Conservation (phyloP, 30 jellyfish, hydroid and myxozoan genomes). For the Cassiopea andromeda region DNA sequence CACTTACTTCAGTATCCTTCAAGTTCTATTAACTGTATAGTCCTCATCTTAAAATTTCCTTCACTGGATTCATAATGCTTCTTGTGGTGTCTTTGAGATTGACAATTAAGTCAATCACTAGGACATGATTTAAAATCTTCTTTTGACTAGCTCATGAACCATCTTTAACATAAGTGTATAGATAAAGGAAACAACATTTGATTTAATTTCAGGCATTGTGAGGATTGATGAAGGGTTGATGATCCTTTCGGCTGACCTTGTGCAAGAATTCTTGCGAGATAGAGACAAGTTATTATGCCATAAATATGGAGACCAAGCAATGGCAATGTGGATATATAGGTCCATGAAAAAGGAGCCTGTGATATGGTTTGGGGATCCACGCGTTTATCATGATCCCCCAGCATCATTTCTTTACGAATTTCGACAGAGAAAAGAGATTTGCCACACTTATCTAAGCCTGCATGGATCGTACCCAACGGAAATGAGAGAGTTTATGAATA, state of each 20-base stretch:
- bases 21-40: no score
- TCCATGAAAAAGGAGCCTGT: conserved; percentile 73
- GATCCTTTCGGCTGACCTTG: conserved; percentile 79
- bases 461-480: conserved; percentile 87
- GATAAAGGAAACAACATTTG: neutral
- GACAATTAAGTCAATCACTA: no score
- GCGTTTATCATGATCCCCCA: conserved; percentile 88
- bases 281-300: conserved; percentile 62
- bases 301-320: conserved; percentile 87
- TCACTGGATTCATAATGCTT: no score
- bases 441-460: conserved; percentile 82
- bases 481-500: conserved; percentile 54
- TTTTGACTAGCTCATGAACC: no score
- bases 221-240: conserved; percentile 87
- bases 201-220: conserved; percentile 60
- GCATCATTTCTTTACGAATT: conserved; percentile 66
- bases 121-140: no score
- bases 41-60: no score
- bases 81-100: no score
- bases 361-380: conserved; percentile 82
- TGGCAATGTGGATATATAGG: conserved; percentile 88
- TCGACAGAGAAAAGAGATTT: conserved; percentile 60
- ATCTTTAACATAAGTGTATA: neutral
- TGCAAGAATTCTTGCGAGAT: conserved; percentile 58
- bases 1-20: no score